Evolutionary conservation across 2,888 invertebrate species (phyloP).

Genomic region (Pristionchus fissidentatus): DNA sequence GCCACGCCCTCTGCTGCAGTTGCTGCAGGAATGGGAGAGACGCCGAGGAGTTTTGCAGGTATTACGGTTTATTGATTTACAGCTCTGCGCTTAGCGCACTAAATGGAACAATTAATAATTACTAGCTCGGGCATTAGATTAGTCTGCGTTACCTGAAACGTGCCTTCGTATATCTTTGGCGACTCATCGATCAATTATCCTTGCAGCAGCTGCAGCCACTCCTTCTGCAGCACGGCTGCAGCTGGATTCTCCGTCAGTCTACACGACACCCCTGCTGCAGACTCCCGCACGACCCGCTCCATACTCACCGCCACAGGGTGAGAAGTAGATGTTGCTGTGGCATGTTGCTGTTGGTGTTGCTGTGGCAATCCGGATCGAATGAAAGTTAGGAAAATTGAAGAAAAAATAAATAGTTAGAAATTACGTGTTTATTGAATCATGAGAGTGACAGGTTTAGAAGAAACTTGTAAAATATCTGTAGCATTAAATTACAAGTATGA

Average conservation of each 20-base stretch:
- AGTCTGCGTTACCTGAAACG: too few relatives aligned
- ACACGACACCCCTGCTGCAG: slow-evolving; percentile 5
- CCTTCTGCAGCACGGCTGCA: background rate
- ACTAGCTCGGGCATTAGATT: too few relatives aligned
- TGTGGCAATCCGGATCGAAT: background rate
- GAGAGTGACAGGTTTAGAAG: background rate
- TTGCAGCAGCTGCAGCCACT: slow-evolving; percentile 6
- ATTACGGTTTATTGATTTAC: too few relatives aligned
- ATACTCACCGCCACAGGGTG: slow-evolving; percentile 26
- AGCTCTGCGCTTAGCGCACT: too few relatives aligned
- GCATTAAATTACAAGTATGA: too few relatives aligned
- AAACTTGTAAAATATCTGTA: too few relatives aligned
- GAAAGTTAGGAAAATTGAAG: background rate
- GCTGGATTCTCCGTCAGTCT: background rate
- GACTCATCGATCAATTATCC: background rate
- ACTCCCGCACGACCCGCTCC: slow-evolving; percentile 18
- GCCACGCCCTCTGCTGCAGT: slow-evolving; percentile 45
- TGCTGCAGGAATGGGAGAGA: too few relatives aligned
- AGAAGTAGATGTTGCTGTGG: too few relatives aligned
- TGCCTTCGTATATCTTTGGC: slow-evolving; percentile 42
- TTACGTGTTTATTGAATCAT: background rate
- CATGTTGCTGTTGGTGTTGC: background rate
- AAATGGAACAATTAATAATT: too few relatives aligned
- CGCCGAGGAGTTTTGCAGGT: too few relatives aligned
- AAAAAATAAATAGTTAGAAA: background rate